These are phyloP conservation scores for Diuraphis noxia DNA, from an alignment of 1,140 invertebrate species.

Conservation along the genomic window DNA sequence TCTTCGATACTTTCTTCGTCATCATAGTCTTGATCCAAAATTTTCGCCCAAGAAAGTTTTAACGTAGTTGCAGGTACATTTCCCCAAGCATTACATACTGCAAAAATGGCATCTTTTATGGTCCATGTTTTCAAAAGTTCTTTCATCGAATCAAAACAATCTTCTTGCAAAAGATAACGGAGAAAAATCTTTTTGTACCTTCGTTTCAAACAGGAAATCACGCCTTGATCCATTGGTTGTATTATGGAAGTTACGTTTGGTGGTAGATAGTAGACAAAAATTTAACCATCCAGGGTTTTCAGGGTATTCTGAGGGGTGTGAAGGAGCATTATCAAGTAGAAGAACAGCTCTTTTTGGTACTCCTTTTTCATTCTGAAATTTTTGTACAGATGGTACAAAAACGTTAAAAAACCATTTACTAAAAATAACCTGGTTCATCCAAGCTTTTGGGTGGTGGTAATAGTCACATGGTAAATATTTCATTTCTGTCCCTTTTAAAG, in stretches of 20 bases:
- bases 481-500: not conserved
- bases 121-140: conserved; percentile 29
- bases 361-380: conserved; percentile 56
- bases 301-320: conserved; percentile 56
- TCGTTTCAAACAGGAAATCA: conserved; percentile 58
- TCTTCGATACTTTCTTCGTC: conserved; percentile 21
- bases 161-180: conserved; percentile 53
- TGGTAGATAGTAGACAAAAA: conserved; percentile 60
- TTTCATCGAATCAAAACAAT: conserved; percentile 44
- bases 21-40: conserved; percentile 24
- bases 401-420: conserved; percentile 58
- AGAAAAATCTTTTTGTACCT: conserved; percentile 34
- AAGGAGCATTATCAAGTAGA: conserved; percentile 58
- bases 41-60: conserved; percentile 23
- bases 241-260: conserved; percentile 61
- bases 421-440: conserved; percentile 58
- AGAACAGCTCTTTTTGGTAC: conserved; percentile 57
- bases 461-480: conserved; percentile 54
- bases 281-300: conserved; percentile 56
- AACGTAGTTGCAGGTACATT: conserved; percentile 27
- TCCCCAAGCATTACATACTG: conserved; percentile 25
- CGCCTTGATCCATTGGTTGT: conserved; percentile 60
- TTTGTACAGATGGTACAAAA: conserved; percentile 58
- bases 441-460: conserved; percentile 57
- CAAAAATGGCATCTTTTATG: conserved; percentile 45